Conservation (phyloP, 2,113 vertebrate genomes). For the Butorides virescens region DNA sequence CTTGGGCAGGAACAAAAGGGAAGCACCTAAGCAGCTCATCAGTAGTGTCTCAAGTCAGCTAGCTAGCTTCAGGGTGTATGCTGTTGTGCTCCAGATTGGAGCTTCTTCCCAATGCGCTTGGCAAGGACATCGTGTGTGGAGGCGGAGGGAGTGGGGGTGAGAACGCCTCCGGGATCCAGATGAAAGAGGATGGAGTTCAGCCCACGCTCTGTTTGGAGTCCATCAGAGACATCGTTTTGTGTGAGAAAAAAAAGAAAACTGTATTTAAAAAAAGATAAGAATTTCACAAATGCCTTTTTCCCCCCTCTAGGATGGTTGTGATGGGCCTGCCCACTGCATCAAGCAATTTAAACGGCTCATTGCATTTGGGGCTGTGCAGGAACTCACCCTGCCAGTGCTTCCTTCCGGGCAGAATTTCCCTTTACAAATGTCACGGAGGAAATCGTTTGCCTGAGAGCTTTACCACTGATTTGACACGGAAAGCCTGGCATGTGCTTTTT, state of each 20-base stretch:
- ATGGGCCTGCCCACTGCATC: neutral
- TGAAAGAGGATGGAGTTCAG: neutral
- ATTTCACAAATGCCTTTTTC: neutral
- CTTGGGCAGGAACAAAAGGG: neutral
- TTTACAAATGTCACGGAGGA: neutral
- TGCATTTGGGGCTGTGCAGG: neutral
- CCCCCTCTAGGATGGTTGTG: neutral
- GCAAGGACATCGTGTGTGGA: neutral
- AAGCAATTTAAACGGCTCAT: accelerated
- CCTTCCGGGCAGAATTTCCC: neutral
- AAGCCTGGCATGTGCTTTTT: neutral
- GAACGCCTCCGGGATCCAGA: neutral
- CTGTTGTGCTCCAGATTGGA: neutral
- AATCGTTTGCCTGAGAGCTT: neutral
- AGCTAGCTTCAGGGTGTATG: neutral
- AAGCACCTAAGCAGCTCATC: neutral
- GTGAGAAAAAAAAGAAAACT: neutral
- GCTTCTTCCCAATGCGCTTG: accelerated
- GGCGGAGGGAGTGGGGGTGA: neutral
- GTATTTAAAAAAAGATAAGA: neutral
- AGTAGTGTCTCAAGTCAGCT: neutral
- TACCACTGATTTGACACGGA: neutral
- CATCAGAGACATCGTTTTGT: neutral
- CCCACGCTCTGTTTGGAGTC: neutral
- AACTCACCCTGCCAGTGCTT: neutral